These are phyloP conservation scores for Arrhopalites spinosus DNA, from an alignment of 2,888 invertebrate species.

Conservation along the genomic window DNA sequence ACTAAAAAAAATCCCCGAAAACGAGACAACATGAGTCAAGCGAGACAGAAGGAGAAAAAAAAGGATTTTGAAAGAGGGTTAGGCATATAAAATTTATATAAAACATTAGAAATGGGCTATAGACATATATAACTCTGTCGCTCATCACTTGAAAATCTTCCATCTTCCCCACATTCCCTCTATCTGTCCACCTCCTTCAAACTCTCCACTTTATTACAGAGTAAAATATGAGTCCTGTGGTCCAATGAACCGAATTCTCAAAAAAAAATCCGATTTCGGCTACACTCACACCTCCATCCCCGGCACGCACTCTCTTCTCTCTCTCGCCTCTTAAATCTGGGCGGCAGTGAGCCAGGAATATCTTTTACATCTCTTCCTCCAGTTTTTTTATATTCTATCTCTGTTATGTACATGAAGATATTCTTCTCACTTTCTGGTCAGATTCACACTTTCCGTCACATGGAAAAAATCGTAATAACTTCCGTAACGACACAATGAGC, in stretches of 20 bases:
- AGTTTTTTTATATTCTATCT: background rate
- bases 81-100: background rate
- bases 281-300: background rate
- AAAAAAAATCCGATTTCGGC: constrained; percentile 1
- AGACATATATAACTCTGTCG: too few relatives aligned
- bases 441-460: background rate
- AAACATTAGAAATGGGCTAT: background rate
- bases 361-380: background rate
- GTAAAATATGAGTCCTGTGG: background rate
- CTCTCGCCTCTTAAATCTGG: background rate
- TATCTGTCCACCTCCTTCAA: background rate
- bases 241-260: constrained; percentile 7
- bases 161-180: background rate
- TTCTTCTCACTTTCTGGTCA: constrained; percentile 16
- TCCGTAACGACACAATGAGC: background rate
- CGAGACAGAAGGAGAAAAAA: too few relatives aligned
- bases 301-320: background rate
- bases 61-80: background rate
- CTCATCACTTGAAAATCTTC: background rate
- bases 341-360: too few relatives aligned
- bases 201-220: background rate
- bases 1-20: constrained; percentile 63
- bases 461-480: background rate
- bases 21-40: background rate
- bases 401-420: background rate